These are phyloP conservation scores for Pseudomyrmex flavicornis DNA, from an alignment of 1,140 invertebrate species.

Conservation along the genomic window DNA sequence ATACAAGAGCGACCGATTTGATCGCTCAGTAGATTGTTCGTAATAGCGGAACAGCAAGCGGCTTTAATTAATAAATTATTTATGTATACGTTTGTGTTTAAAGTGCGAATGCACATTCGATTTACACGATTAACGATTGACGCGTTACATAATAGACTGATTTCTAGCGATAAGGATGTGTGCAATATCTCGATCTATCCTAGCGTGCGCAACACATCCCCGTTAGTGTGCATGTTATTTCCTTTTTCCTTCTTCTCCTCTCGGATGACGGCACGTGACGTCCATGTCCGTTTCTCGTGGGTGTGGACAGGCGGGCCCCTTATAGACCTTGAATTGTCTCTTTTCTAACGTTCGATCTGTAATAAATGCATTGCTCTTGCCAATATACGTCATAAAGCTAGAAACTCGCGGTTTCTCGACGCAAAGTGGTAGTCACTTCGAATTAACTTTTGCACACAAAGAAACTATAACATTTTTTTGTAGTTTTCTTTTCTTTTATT, in stretches of 20 bases:
- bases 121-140: slow-evolving; percentile 52
- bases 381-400: slow-evolving; percentile 12
- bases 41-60: not conserved
- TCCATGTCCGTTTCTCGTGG: slow-evolving; percentile 49
- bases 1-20: not conserved
- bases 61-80: slow-evolving; percentile 44
- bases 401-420: not conserved
- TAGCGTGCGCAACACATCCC: not conserved
- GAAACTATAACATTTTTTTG: no score
- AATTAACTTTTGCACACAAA: not conserved
- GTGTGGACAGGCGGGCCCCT: slow-evolving; percentile 65
- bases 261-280: slow-evolving; percentile 52
- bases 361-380: slow-evolving; percentile 34
- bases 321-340: slow-evolving; percentile 64
- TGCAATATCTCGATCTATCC: not conserved
- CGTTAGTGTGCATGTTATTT: slow-evolving; percentile 43
- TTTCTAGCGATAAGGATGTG: slow-evolving; percentile 62
- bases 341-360: slow-evolving; percentile 43
- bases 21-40: not conserved
- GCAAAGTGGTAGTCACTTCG: not conserved
- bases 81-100: slow-evolving; percentile 8
- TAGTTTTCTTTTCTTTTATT: no score
- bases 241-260: slow-evolving; percentile 57
- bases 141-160: slow-evolving; percentile 58
- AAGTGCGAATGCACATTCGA: slow-evolving; percentile 35